A percentile compares a stretch with the other conserved stretches of the same genome.
Conservation (phyloP, 2,888 invertebrate species). For the Caenorhabditis uteleia region DNA sequence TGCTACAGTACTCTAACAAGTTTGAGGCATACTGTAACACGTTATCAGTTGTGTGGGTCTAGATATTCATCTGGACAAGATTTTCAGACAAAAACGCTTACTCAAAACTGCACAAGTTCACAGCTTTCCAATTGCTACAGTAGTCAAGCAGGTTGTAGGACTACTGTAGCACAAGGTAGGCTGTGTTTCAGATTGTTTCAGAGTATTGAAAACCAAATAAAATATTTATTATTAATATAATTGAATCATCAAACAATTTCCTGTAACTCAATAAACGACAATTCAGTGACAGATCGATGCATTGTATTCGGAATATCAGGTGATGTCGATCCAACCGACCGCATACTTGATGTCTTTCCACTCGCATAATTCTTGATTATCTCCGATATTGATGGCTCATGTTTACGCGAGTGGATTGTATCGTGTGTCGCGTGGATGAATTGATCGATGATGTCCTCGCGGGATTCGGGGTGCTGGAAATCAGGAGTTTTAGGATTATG, state of each 20-base stretch:
- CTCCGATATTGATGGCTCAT: slow-evolving; percentile 26
- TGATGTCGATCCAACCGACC: slow-evolving; percentile 7
- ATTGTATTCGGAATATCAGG: not conserved
- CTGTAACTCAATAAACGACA: slow-evolving; percentile 34
- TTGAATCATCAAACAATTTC: slow-evolving; percentile 33
- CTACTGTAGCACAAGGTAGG: too few species aligned
- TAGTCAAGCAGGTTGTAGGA: too few species aligned
- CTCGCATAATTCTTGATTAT: slow-evolving; percentile 18
- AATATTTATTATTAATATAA: too few species aligned
- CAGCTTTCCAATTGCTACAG: too few species aligned
- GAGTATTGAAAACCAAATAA: too few species aligned
- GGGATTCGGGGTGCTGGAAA: slow-evolving; percentile 16
- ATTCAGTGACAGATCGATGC: slow-evolving; percentile 14
- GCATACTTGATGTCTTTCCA: slow-evolving; percentile 14
- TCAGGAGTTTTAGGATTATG: not conserved
- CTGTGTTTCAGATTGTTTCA: too few species aligned
- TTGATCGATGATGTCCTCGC: slow-evolving; percentile 24
- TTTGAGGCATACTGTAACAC: too few species aligned
- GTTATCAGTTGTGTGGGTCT: too few species aligned
- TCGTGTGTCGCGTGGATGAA: slow-evolving; percentile 29
- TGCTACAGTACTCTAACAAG: too few species aligned
- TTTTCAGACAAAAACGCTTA: too few species aligned
- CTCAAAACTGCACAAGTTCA: too few species aligned
- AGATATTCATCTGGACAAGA: too few species aligned
- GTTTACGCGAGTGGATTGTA: slow-evolving; percentile 19